Percentiles rank a stretch among this genome's conserved stretches.
Conservation (phyloP, 2,888 invertebrate genomes). For the Chymomyza fuscimana region DNA sequence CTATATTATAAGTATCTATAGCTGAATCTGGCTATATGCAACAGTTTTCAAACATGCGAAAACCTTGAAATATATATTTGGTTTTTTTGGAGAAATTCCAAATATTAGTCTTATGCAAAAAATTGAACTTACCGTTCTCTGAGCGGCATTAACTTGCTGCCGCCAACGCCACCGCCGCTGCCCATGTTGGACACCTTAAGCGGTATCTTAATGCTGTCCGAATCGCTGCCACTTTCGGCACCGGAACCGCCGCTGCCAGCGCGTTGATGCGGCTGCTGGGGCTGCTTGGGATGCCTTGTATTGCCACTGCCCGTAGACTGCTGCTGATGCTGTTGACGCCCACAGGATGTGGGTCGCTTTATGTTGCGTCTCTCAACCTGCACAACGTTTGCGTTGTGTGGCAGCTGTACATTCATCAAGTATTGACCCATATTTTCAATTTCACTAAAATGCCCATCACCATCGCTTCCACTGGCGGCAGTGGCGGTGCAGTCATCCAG, state of each 20-base stretch:
- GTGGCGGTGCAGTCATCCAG: slow-evolving; percentile 76
- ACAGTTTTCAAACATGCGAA: neutral
- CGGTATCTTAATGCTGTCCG: slow-evolving; percentile 86
- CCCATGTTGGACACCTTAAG: slow-evolving; percentile 81
- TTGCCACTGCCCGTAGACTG: slow-evolving; percentile 53
- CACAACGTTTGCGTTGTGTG: slow-evolving; percentile 40
- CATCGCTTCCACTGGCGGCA: slow-evolving; percentile 77
- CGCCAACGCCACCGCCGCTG: slow-evolving; percentile 54
- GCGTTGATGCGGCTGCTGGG: slow-evolving; percentile 33
- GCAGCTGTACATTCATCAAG: slow-evolving; percentile 75
- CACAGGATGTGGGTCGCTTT: slow-evolving; percentile 75
- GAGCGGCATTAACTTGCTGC: slow-evolving; percentile 78
- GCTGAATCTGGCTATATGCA: too few relatives aligned
- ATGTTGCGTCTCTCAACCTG: slow-evolving; percentile 76
- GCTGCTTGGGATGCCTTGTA: slow-evolving; percentile 42
- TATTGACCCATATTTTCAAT: slow-evolving; percentile 79
- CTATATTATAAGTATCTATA: neutral
- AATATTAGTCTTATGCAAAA: too few relatives aligned
- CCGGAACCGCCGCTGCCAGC: slow-evolving; percentile 74
- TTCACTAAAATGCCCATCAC: slow-evolving; percentile 80
- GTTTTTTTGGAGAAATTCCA: too few relatives aligned
- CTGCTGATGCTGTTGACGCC: slow-evolving; percentile 63
- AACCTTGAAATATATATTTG: neutral
- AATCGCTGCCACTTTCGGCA: slow-evolving; percentile 85
- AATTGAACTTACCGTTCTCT: slow-evolving; percentile 83